Percentiles rank a stretch among this genome's conserved stretches.
These are phyloP conservation scores for Trachelus stipa DNA, from an alignment of 2,888 invertebrate genomes.

Conservation along the genomic window DNA sequence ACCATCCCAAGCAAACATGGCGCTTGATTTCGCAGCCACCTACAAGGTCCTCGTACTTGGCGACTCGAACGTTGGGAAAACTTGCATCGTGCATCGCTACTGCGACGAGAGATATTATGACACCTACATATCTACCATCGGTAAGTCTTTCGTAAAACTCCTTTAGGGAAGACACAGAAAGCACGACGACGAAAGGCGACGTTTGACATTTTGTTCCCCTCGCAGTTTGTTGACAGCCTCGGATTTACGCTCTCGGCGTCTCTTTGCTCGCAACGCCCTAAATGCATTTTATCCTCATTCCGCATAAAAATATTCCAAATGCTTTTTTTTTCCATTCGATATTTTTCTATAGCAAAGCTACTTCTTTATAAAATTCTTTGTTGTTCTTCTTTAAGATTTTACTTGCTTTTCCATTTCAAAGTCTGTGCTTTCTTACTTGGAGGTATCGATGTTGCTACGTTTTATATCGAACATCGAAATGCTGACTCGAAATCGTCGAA, in stretches of 20 bases:
- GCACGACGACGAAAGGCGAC: background rate
- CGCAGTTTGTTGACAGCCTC: slow-evolving; percentile 3
- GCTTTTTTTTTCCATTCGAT: background rate
- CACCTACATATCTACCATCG: slow-evolving; percentile 91
- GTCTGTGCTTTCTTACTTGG: background rate
- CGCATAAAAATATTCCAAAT: background rate
- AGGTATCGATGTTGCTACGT: background rate
- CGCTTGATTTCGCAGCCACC: slow-evolving; percentile 87
- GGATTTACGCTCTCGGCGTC: background rate
- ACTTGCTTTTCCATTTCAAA: background rate
- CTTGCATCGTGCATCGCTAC: slow-evolving; percentile 89
- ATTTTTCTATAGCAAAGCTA: background rate
- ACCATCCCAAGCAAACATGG: slow-evolving; percentile 70
- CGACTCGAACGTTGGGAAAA: slow-evolving; percentile 91
- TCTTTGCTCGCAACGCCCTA: background rate
- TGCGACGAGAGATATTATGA: slow-evolving; percentile 92
- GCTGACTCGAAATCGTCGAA: background rate
- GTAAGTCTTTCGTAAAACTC: slow-evolving; percentile 69
- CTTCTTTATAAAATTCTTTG: background rate
- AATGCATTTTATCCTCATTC: background rate
- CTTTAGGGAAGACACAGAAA: background rate
- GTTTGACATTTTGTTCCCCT: background rate
- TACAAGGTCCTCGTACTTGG: slow-evolving; percentile 89
- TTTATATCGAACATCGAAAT: background rate
- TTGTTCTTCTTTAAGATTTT: background rate